A percentile compares a stretch with the other conserved stretches of the same genome.
Evolutionary conservation across 2,888 invertebrate genomes (phyloP).

Genomic region (Callimorpha dominula): DNA sequence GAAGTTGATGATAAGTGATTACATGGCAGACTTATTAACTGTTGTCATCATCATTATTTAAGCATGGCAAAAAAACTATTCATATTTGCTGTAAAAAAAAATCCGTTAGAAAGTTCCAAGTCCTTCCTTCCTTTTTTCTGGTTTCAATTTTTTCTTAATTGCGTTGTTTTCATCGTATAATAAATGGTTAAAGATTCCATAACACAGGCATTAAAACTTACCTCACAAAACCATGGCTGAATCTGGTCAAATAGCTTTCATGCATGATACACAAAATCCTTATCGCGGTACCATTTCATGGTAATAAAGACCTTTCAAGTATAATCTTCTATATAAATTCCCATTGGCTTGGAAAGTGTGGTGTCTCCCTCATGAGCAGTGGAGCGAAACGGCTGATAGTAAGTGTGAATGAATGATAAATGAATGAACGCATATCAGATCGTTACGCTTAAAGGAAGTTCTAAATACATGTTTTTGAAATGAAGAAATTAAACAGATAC

Average conservation of each 20-base stretch:
- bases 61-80: too few relatives aligned
- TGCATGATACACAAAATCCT: slow-evolving; percentile 4
- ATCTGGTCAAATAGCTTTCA: neutral
- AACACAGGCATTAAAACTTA: neutral
- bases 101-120: too few relatives aligned
- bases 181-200: too few relatives aligned
- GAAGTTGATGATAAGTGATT: too few relatives aligned
- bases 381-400: slow-evolving; percentile 46
- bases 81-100: too few relatives aligned
- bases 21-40: too few relatives aligned
- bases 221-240: neutral
- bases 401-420: slow-evolving; percentile 43
- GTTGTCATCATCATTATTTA: too few relatives aligned
- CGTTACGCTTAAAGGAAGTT: slow-evolving; percentile 9
- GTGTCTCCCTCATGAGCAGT: slow-evolving; percentile 32
- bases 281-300: neutral
- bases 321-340: slow-evolving; percentile 18
- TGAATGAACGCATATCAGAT: slow-evolving; percentile 28
- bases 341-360: slow-evolving; percentile 18
- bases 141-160: too few relatives aligned
- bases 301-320: slow-evolving; percentile 14
- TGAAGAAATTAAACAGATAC: neutral
- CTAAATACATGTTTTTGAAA: neutral
- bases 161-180: too few relatives aligned
- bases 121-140: too few relatives aligned